These are phyloP conservation scores for Lophius piscatorius DNA, from an alignment of 2,113 vertebrate species.

Conservation along the genomic window DNA sequence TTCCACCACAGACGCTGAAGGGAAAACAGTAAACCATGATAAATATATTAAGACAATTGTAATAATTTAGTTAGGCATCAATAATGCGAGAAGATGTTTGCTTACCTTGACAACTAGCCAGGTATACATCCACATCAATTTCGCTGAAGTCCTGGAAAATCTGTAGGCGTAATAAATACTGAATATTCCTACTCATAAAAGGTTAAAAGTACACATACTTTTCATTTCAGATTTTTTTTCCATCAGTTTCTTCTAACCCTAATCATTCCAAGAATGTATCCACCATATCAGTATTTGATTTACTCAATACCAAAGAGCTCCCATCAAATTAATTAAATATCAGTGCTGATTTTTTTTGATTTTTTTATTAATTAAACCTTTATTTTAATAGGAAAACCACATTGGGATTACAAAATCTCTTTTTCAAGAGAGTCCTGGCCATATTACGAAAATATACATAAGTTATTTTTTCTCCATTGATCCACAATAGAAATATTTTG, in stretches of 20 bases:
- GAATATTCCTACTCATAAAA: background rate
- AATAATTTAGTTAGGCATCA: background rate
- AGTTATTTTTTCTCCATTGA: too few species aligned
- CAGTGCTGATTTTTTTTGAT: too few species aligned
- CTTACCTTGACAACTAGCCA: constrained; percentile 83
- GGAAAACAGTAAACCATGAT: constrained; percentile 3
- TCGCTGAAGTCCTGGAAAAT: constrained; percentile 91
- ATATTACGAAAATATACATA: too few species aligned
- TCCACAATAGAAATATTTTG: too few species aligned
- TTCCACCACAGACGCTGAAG: constrained; percentile 81
- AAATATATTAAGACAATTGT: too few species aligned
- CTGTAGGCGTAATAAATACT: constrained; percentile 72
- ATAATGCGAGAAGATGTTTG: background rate
- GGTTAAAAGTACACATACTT: background rate
- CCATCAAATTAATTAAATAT: too few species aligned
- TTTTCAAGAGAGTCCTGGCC: too few species aligned
- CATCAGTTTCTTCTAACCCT: background rate
- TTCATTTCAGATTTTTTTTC: background rate
- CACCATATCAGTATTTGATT: too few species aligned
- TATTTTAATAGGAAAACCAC: too few species aligned
- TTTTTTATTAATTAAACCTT: too few species aligned
- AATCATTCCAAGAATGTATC: background rate
- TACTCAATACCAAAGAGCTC: too few species aligned
- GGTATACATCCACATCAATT: constrained; percentile 88
- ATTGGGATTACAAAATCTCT: too few species aligned